Conservation (phyloP, 1,140 invertebrate species). For the Bombus fervidus region DNA sequence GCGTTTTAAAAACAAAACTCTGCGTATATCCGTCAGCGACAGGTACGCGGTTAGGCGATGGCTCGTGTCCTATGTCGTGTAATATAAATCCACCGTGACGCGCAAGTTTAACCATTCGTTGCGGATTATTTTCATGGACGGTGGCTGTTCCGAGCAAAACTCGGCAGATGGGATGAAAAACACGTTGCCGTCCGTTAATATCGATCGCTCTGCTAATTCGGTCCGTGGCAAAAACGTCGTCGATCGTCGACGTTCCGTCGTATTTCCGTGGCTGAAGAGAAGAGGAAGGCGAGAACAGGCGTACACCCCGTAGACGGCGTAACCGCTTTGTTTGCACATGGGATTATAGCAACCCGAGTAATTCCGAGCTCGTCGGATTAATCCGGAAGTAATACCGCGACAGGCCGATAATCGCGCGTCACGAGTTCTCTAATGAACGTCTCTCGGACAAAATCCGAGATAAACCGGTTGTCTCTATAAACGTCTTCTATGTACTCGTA, state of each 20-base stretch:
- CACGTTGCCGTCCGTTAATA: neutral
- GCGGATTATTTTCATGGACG: too few relatives aligned
- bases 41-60: too few relatives aligned
- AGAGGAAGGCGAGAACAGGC: neutral
- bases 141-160: too few relatives aligned
- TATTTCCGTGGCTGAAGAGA: too few relatives aligned
- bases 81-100: too few relatives aligned
- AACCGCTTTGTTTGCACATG: slow-evolving; percentile 25
- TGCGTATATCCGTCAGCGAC: too few relatives aligned
- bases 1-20: too few relatives aligned
- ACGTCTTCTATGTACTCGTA: neutral
- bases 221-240: too few relatives aligned
- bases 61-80: rapidly evolving
- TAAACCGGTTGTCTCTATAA: slow-evolving; percentile 39
- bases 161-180: too few relatives aligned
- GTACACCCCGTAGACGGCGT: neutral
- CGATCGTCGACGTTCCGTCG: too few relatives aligned
- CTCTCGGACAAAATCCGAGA: slow-evolving; percentile 38
- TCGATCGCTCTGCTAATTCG: neutral
- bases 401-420: slow-evolving; percentile 43
- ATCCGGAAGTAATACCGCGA: slow-evolving; percentile 60
- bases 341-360: slow-evolving; percentile 49
- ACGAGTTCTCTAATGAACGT: slow-evolving; percentile 43
- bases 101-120: too few relatives aligned
- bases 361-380: slow-evolving; percentile 53